phyloP scores from a whole-genome alignment of 2,113 vertebrate genomes.

The Lepus europaeus region DNA sequence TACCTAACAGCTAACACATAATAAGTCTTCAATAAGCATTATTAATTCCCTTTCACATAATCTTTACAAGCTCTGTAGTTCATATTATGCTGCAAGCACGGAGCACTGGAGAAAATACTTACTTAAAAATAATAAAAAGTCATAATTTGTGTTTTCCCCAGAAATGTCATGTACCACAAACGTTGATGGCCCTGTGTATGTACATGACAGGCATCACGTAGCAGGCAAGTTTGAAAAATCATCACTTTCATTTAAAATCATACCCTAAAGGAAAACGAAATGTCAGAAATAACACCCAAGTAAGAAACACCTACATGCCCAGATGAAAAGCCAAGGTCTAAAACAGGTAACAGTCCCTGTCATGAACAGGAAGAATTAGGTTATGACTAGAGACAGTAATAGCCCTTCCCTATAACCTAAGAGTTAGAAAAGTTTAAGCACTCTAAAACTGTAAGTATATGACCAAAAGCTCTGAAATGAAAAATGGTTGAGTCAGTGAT shows the following conservation, averaged over 20 bases:
- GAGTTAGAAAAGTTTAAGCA: constrained; percentile 65
- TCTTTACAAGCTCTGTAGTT: not conserved
- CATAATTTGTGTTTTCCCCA: constrained; percentile 50
- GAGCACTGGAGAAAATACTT: not conserved
- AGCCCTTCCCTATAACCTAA: not conserved
- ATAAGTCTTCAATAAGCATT: not conserved
- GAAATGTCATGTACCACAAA: constrained; percentile 58
- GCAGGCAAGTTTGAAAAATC: constrained; percentile 70
- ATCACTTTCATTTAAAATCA: constrained; percentile 76
- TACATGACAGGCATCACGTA: constrained; percentile 52
- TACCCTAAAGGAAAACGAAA: constrained; percentile 61
- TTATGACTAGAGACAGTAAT: constrained; percentile 78
- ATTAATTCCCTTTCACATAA: not conserved
- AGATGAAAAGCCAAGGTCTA: constrained; percentile 60
- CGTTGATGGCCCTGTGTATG: not conserved
- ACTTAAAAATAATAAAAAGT: constrained; percentile 24
- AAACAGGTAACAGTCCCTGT: constrained; percentile 60
- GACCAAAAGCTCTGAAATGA: constrained; percentile 24
- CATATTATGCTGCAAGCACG: not conserved
- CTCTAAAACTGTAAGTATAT: constrained; percentile 40
- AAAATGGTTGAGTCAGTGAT: constrained; percentile 69
- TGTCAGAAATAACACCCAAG: constrained; percentile 68
- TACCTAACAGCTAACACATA: not conserved
- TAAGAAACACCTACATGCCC: constrained; percentile 16
- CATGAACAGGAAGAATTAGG: constrained; percentile 64